Evolutionary conservation across 2,113 vertebrate species (phyloP).

Genomic region (Equus quagga): DNA sequence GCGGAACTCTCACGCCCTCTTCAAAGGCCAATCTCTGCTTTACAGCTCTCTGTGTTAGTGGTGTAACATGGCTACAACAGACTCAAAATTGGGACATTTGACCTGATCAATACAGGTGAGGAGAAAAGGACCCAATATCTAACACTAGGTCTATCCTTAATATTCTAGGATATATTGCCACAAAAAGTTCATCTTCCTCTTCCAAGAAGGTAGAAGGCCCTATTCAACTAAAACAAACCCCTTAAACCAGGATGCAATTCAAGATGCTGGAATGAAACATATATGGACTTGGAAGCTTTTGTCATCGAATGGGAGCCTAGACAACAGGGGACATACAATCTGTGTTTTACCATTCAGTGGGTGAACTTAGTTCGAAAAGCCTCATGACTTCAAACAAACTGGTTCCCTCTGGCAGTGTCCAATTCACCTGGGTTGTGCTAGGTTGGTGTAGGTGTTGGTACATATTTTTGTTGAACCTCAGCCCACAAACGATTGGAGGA

Average conservation of each 20-base stretch:
- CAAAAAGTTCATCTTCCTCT: background rate
- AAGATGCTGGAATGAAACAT: background rate
- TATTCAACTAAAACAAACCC: background rate
- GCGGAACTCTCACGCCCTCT: background rate
- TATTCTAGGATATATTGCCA: background rate
- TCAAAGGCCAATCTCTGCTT: no score
- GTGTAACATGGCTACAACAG: accelerated
- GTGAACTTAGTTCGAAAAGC: background rate
- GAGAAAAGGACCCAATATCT: background rate
- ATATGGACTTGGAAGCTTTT: accelerated
- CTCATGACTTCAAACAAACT: background rate
- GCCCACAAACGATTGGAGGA: background rate
- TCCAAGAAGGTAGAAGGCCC: background rate
- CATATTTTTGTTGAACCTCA: background rate
- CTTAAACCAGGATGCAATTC: background rate
- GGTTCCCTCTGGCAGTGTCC: background rate
- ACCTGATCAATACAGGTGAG: background rate
- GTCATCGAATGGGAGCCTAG: accelerated
- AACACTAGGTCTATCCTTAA: background rate
- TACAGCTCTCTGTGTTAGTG: accelerated
- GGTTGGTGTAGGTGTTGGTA: background rate
- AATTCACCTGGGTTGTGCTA: accelerated
- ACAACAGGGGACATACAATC: accelerated
- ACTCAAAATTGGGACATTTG: background rate
- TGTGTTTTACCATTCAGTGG: background rate